Evolutionary conservation across 2,888 invertebrate genomes (phyloP), one percentile per base, ranked within the genome.

Genomic region (Phyllotreta cruciferae): DNA sequence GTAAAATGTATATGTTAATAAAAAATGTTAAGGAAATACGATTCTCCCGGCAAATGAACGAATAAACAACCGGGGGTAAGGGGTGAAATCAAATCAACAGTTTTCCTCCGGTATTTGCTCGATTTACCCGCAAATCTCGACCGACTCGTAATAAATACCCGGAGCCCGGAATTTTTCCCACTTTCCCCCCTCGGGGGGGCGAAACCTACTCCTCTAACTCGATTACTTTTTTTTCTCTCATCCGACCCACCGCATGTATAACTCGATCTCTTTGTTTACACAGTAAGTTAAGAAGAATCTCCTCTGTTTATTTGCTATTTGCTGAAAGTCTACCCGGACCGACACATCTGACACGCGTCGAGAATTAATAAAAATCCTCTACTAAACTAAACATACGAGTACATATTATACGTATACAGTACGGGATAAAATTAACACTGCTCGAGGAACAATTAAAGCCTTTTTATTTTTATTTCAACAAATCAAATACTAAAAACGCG

Each of bases 221-320:
- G 75, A 78, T 79, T 78, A 77, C 67, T 63, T 55, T 69, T 62
- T 66, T 65, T 67, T 24, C 24, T 24, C 4, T 4, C 24, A 24
- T 24, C 24, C 71, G 70, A 67, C 69, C 69, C 68, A 70, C 74
- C 74, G 73, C 73, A 71, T 66, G 57, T 68, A 70, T 77, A 79
- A 79, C 76, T 75, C 71, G 77, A 79, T 78, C 76, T 73, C 66
- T 73, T 73, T 80, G 76, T 80, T 80, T 80, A 72, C 63, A 60
- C 70, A 74, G 79, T 77, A 80, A 80, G 79, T 80, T 80, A 79
- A 80, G 79, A 80, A 76, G 76, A 76, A 80, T 79, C 76, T 74
- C 70, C 67, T 64, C 54, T 79, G 77, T 80, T 79, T 79, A 75
- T 77, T 74, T 75, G 73, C 74, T 75, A 78, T 78, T 78, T 76